Percentiles rank a stretch among this genome's conserved stretches.
Conservation (phyloP, 2,888 invertebrate species). For the Yponomeuta plumbellus region DNA sequence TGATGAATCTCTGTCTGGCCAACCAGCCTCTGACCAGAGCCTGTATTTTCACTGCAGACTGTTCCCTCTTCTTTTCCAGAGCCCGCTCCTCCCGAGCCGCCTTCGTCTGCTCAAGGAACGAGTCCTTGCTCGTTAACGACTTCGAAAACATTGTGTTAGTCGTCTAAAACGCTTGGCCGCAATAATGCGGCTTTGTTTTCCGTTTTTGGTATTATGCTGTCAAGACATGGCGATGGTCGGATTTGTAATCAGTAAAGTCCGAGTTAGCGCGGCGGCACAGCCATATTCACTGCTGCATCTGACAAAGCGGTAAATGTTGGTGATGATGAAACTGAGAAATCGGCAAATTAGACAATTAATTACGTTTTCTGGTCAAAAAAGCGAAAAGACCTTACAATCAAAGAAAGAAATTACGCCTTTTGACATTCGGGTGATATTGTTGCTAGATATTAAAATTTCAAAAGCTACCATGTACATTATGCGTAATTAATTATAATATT, state of each 20-base stretch:
- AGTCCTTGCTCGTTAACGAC: slow-evolving; percentile 79
- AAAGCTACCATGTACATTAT: not conserved
- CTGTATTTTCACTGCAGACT: slow-evolving; percentile 85
- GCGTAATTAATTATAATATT: too few species aligned
- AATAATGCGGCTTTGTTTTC: slow-evolving; percentile 50
- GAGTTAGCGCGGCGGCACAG: not conserved
- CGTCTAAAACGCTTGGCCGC: not conserved
- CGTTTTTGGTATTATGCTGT: slow-evolving; percentile 39
- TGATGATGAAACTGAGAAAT: not conserved
- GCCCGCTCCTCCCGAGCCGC: slow-evolving; percentile 93
- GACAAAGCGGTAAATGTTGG: not conserved
- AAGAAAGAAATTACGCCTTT: not conserved
- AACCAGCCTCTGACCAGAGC: slow-evolving; percentile 85
- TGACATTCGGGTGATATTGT: not conserved
- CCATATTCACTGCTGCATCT: not conserved
- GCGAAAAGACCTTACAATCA: not conserved
- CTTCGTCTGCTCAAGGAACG: slow-evolving; percentile 93
- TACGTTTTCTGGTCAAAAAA: not conserved
- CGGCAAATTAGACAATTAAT: not conserved
- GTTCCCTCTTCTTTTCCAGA: slow-evolving; percentile 86
- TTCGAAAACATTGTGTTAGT: slow-evolving; percentile 52
- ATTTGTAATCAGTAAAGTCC: not conserved
- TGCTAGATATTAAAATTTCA: not conserved
- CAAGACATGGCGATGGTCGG: slow-evolving; percentile 33
- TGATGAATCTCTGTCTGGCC: slow-evolving; percentile 78